phyloP scores from a whole-genome alignment of 2,113 vertebrate genomes.

The Dascyllus trimaculatus region DNA sequence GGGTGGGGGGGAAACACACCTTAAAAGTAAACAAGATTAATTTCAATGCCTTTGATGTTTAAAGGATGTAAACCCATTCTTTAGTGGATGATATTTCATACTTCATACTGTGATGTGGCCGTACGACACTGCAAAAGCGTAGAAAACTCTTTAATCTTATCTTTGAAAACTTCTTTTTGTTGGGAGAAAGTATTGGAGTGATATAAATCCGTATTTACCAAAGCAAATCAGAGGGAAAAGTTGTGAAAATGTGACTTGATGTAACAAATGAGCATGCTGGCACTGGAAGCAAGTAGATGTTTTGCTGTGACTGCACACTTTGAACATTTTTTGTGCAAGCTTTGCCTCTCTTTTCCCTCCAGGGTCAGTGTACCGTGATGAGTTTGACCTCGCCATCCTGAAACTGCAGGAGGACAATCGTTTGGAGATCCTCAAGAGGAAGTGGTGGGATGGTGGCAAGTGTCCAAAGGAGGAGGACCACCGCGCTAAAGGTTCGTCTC shows the following conservation, averaged over 20 bases:
- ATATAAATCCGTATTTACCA: neutral
- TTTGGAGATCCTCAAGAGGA: constrained; percentile 95
- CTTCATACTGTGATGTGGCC: constrained; percentile 11
- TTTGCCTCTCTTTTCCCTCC: constrained; percentile 57
- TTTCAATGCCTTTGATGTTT: constrained; percentile 55
- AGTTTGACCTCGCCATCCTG: constrained; percentile 98
- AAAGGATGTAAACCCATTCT: constrained; percentile 33
- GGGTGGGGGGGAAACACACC: neutral
- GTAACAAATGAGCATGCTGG: neutral
- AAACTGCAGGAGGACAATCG: constrained; percentile 98
- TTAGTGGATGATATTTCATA: constrained; percentile 6
- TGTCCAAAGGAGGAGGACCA: constrained; percentile 98
- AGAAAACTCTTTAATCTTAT: constrained; percentile 25
- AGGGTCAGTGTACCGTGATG: constrained; percentile 96
- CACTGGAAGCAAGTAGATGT: too few species aligned
- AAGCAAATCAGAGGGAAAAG: neutral
- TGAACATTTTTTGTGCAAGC: constrained; percentile 9
- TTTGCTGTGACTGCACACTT: too few species aligned
- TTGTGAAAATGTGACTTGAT: neutral
- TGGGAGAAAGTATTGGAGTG: neutral
- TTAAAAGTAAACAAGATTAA: constrained; percentile 60
- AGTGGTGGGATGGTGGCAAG: constrained; percentile 99
- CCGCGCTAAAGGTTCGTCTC: constrained; percentile 92
- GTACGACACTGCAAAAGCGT: constrained; percentile 1
- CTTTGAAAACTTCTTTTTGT: constrained; percentile 23